Percentiles rank a stretch among this genome's conserved stretches.
Evolutionary conservation across 2,888 invertebrate genomes (phyloP).

Genomic region (Byasa hedistus): DNA sequence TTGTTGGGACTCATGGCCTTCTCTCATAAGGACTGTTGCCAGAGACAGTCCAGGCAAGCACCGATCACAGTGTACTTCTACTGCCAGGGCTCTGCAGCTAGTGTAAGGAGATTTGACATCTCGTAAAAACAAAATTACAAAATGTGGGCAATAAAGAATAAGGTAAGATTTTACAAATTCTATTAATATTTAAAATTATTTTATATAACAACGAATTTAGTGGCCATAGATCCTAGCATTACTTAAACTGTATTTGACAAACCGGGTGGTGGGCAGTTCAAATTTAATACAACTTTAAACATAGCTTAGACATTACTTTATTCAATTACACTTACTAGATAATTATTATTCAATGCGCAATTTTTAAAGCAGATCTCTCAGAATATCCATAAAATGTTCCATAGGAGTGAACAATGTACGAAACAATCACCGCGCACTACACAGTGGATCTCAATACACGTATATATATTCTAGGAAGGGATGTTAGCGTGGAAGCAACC

Average conservation of each 20-base stretch:
- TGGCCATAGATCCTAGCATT: too few species aligned
- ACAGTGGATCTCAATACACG: slow-evolving; percentile 59
- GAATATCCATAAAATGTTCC: slow-evolving; percentile 2
- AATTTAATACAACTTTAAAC: slow-evolving; percentile 27
- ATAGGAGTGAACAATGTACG: slow-evolving; percentile 49
- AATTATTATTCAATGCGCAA: slow-evolving; percentile 23
- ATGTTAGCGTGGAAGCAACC: slow-evolving; percentile 70
- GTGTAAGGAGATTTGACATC: too few species aligned
- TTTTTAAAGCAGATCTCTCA: slow-evolving; percentile 14
- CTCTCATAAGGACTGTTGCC: too few species aligned
- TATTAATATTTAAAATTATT: too few species aligned
- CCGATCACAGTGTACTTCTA: too few species aligned
- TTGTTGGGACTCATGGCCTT: too few species aligned
- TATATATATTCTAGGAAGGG: slow-evolving; percentile 61
- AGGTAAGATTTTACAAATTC: too few species aligned
- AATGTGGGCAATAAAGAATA: too few species aligned
- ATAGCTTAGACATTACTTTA: slow-evolving; percentile 27
- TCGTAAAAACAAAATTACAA: too few species aligned
- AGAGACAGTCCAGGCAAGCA: too few species aligned
- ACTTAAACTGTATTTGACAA: slow-evolving; percentile 2
- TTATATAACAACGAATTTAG: too few species aligned
- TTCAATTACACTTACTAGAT: slow-evolving; percentile 27
- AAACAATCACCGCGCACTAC: slow-evolving; percentile 50
- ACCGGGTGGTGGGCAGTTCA: slow-evolving; percentile 14
- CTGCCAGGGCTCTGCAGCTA: too few species aligned